Evolutionary conservation across 2,888 invertebrate genomes (phyloP).

Genomic region (Amphimallon solstitiale): DNA sequence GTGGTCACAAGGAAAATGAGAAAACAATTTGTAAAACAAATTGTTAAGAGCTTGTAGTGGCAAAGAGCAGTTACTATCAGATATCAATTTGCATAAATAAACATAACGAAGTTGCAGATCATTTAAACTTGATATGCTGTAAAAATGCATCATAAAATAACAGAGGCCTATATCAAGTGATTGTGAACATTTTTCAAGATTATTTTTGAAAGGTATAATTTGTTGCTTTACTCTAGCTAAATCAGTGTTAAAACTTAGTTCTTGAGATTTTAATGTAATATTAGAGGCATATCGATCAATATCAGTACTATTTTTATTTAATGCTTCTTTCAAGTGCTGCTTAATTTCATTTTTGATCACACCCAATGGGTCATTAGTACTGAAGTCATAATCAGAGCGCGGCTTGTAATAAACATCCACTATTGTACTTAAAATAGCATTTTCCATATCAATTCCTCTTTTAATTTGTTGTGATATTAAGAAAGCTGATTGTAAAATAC

Average conservation of each 20-base stretch:
- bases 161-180: conserved; percentile 28
- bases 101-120: conserved; percentile 54
- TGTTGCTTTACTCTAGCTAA: conserved; percentile 69
- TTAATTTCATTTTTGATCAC: conserved; percentile 65
- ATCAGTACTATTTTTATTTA: conserved; percentile 27
- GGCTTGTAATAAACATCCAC: conserved; percentile 70
- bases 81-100: conserved; percentile 17
- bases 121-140: conserved; percentile 58
- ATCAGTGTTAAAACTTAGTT: conserved; percentile 66
- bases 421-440: conserved; percentile 70
- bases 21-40: conserved; percentile 16
- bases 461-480: conserved; percentile 73
- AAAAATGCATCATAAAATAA: conserved; percentile 61
- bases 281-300: conserved; percentile 52
- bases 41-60: conserved; percentile 4
- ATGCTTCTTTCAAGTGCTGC: conserved; percentile 39
- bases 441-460: conserved; percentile 67
- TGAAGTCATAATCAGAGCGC: conserved; percentile 50
- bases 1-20: neutral
- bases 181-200: neutral
- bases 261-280: conserved; percentile 60
- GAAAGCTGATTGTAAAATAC: conserved; percentile 73
- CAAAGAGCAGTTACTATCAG: neutral
- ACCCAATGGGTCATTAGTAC: conserved; percentile 62
- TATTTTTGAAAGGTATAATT: conserved; percentile 39